Evolutionary conservation across 2,113 vertebrate species (phyloP).

Genomic region (Tragelaphus imberbis): DNA sequence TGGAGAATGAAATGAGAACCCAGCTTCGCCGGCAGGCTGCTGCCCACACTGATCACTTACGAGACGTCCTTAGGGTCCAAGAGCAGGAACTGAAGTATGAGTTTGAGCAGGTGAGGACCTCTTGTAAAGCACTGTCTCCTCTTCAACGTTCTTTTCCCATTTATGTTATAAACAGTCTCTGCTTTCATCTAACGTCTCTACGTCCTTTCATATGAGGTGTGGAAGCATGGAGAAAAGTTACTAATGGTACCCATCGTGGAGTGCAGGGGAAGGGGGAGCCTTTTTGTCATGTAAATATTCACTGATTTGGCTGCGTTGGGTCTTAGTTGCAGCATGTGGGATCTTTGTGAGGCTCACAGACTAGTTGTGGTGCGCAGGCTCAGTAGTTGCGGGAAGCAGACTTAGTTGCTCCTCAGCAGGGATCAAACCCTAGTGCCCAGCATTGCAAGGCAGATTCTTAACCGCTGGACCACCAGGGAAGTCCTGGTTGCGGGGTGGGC

Average conservation of each 20-base stretch:
- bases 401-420: neutral
- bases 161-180: neutral
- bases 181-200: neutral
- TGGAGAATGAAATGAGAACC: slow-evolving; percentile 97
- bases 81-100: slow-evolving; percentile 91
- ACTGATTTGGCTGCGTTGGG: neutral
- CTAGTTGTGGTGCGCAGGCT: neutral
- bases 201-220: neutral
- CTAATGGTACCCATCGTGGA: neutral
- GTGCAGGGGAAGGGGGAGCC: neutral
- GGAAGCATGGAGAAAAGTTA: neutral
- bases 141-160: neutral
- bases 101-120: slow-evolving; percentile 86
- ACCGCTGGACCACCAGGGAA: neutral
- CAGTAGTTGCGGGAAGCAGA: neutral
- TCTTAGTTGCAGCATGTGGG: neutral
- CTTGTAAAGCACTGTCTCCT: neutral
- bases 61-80: slow-evolving; percentile 93
- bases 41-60: slow-evolving; percentile 94
- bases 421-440: neutral
- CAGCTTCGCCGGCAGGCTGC: slow-evolving; percentile 96
- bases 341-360: neutral
- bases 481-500: neutral
- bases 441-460: neutral
- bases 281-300: neutral